Conservation (phyloP, 1,140 invertebrate genomes). For the Acromyrmex heyeri region DNA sequence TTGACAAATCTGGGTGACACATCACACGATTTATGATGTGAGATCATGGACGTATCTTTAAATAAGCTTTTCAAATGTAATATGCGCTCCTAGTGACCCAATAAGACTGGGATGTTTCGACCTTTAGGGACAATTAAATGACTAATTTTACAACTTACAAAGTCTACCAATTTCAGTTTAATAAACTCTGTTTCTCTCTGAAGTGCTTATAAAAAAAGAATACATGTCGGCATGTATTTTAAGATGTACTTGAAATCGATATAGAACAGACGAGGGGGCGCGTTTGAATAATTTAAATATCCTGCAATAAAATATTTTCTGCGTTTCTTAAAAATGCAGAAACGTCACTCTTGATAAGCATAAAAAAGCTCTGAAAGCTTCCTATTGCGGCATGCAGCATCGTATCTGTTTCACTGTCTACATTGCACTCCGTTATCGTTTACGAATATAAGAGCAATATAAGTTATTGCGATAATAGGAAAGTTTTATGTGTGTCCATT, state of each 20-base stretch:
- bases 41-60: conserved; percentile 20
- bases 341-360: not conserved
- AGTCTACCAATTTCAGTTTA: conserved; percentile 15
- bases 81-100: conserved; percentile 8
- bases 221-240: conserved; percentile 21
- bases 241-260: conserved; percentile 35
- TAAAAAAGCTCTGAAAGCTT: not conserved
- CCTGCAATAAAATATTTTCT: conserved; percentile 1
- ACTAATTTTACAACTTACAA: not conserved
- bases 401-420: not conserved
- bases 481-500: not conserved
- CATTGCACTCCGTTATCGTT: not conserved
- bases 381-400: not conserved
- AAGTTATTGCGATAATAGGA: not conserved
- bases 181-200: conserved; percentile 3
- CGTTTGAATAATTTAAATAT: conserved; percentile 36
- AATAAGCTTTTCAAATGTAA: conserved; percentile 22
- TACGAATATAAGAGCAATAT: not conserved
- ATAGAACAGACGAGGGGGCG: not conserved
- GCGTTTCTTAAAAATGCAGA: conserved; percentile 14
- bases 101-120: conserved; percentile 22
- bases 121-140: conserved; percentile 40
- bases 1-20: not conserved
- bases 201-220: conserved; percentile 42
- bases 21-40: not conserved